A percentile compares a stretch with the other conserved stretches of the same genome.
Evolutionary conservation across 2,888 invertebrate species (phyloP).

Genomic region (Polyommatus iphigenia): DNA sequence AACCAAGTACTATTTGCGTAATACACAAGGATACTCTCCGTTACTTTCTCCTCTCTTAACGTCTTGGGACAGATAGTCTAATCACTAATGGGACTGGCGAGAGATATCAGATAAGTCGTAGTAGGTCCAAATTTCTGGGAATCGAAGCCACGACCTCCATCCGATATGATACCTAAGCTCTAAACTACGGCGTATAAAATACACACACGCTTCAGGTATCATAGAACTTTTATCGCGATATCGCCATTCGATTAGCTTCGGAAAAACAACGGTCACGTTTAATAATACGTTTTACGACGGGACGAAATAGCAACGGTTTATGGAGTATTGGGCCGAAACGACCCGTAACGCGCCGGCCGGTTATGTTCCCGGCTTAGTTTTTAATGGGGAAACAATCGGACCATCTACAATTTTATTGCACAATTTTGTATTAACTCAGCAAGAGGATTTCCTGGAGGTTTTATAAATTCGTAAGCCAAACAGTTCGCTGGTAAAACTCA

Average conservation of each 20-base stretch:
- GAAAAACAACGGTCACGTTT: background rate
- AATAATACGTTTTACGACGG: slow-evolving; percentile 5
- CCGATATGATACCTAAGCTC: too few relatives aligned
- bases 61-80: too few relatives aligned
- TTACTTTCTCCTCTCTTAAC: too few relatives aligned
- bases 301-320: background rate
- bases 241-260: background rate
- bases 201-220: background rate
- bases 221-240: background rate
- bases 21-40: too few relatives aligned
- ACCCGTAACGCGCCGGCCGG: background rate
- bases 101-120: too few relatives aligned
- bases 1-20: too few relatives aligned
- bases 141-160: too few relatives aligned
- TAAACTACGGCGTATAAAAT: background rate
- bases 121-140: too few relatives aligned
- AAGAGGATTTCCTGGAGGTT: background rate
- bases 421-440: background rate
- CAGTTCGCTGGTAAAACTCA: background rate
- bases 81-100: too few relatives aligned
- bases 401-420: background rate
- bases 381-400: background rate
- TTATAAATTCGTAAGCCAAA: background rate
- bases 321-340: slow-evolving; percentile 2
- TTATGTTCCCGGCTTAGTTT: background rate